phyloP scores from a whole-genome alignment of 1,140 invertebrate species.

The Drosophila sulfurigaster region DNA sequence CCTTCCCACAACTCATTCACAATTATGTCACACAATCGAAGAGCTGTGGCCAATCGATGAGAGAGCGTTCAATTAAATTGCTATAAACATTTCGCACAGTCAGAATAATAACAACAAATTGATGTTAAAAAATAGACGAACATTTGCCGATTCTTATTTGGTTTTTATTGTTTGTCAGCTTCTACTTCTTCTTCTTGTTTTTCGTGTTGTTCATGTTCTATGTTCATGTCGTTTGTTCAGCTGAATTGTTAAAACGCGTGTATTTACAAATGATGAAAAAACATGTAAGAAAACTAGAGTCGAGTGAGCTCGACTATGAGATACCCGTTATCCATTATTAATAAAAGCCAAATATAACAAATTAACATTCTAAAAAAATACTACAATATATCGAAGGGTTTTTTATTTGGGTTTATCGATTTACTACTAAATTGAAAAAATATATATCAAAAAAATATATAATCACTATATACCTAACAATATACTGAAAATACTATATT shows the following conservation, averaged over 20 bases:
- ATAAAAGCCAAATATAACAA: too few species aligned
- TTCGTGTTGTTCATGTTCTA: neutral
- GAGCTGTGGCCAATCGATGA: conserved; percentile 28
- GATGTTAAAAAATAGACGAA: conserved; percentile 12
- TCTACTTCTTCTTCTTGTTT: neutral
- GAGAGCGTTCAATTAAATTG: conserved; percentile 55
- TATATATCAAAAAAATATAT: too few species aligned
- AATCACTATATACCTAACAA: too few species aligned
- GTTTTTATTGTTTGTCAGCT: neutral
- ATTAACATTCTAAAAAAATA: too few species aligned
- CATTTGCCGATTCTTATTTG: conserved; percentile 24
- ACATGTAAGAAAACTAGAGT: neutral
- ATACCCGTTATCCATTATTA: too few species aligned
- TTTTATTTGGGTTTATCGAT: too few species aligned
- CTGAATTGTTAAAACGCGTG: conserved; percentile 32
- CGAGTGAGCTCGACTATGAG: too few species aligned
- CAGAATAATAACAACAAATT: conserved; percentile 46
- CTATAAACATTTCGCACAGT: conserved; percentile 39
- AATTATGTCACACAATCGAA: conserved; percentile 28
- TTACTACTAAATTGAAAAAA: too few species aligned
- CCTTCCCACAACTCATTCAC: conserved; percentile 10
- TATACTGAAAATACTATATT: too few species aligned
- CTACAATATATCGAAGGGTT: too few species aligned
- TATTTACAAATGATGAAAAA: conserved; percentile 31
- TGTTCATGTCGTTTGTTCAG: conserved; percentile 35